These are phyloP conservation scores for Aurelia aurita DNA, from an alignment of 30 jellyfish, hydroid and myxozoan species.

Conservation along the genomic window DNA sequence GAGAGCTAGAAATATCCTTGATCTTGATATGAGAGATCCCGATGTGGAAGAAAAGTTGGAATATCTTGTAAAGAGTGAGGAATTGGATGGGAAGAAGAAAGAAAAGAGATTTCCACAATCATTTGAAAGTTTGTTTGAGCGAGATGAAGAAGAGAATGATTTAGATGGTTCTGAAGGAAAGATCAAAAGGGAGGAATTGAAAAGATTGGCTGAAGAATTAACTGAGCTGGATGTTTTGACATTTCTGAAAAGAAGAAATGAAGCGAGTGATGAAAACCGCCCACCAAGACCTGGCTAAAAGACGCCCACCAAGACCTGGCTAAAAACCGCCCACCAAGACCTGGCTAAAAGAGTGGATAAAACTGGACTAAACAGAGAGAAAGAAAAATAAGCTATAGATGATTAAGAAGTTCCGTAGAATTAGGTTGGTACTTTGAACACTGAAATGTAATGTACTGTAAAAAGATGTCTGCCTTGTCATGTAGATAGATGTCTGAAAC, in stretches of 20 bases:
- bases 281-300: constrained; percentile 42
- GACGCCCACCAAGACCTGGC: constrained; percentile 40
- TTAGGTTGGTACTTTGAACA: too few relatives aligned
- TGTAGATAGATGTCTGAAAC: too few relatives aligned
- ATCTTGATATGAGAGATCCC: neutral
- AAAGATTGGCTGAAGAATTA: constrained; percentile 20
- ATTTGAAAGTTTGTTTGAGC: constrained; percentile 52
- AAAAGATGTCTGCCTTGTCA: too few relatives aligned
- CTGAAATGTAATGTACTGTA: too few relatives aligned
- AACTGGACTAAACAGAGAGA: too few relatives aligned
- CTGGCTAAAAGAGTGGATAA: too few relatives aligned
- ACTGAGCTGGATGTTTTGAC: constrained; percentile 16
- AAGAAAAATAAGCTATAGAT: too few relatives aligned
- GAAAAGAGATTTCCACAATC: constrained; percentile 51
- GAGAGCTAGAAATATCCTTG: too few relatives aligned
- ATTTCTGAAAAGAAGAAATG: constrained; percentile 4
- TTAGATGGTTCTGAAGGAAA: neutral
- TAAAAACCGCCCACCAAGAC: constrained; percentile 31
- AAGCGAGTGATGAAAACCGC: constrained; percentile 10
- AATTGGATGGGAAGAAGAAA: neutral
- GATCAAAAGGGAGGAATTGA: neutral
- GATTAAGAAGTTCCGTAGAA: too few relatives aligned
- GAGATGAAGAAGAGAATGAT: neutral
- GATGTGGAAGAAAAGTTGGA: constrained; percentile 2
- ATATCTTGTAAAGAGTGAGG: neutral